phyloP scores from a whole-genome alignment of 35 echinoderm and acorn worm genomes.

The Diadema setosum region DNA sequence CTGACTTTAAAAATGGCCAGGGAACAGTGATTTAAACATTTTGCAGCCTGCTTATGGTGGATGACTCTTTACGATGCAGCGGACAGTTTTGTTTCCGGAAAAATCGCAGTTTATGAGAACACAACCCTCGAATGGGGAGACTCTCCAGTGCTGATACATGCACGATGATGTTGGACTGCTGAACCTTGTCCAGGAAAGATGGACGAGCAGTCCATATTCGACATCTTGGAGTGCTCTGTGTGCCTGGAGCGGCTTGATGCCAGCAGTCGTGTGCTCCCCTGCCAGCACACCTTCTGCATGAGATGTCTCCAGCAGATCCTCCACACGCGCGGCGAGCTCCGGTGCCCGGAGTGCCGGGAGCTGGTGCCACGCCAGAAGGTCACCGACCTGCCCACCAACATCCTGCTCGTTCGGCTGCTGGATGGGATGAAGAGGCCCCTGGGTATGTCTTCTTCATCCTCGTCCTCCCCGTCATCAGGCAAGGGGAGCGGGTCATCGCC shows the following conservation, averaged over 20 bases:
- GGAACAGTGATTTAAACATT: too few relatives aligned
- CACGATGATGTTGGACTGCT: too few relatives aligned
- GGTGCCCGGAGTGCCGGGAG: conserved; percentile 90
- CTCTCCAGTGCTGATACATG: too few relatives aligned
- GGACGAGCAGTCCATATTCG: conserved; percentile 67
- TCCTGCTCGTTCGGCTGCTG: conserved; percentile 84
- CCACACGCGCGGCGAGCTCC: conserved; percentile 67
- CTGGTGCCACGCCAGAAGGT: conserved; percentile 58
- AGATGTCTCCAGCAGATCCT: conserved; percentile 87
- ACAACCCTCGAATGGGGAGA: too few relatives aligned
- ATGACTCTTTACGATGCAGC: too few relatives aligned
- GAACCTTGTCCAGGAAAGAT: conserved; percentile 19
- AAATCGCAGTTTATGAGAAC: too few relatives aligned
- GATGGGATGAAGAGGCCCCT: conserved; percentile 81
- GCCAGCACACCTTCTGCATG: conserved; percentile 93
- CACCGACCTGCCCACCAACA: conserved; percentile 94
- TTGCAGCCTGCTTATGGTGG: too few relatives aligned
- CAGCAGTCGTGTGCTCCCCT: conserved; percentile 85
- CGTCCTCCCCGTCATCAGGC: neutral
- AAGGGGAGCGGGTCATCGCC: neutral
- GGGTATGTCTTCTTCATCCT: too few relatives aligned
- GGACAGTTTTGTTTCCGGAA: too few relatives aligned
- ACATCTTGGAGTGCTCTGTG: conserved; percentile 94
- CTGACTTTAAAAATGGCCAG: too few relatives aligned
- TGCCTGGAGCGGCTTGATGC: conserved; percentile 87